Base-by-base conservation (phyloP, 2,888 invertebrate genomes). In the Caenorhabditis plicata region DNA sequence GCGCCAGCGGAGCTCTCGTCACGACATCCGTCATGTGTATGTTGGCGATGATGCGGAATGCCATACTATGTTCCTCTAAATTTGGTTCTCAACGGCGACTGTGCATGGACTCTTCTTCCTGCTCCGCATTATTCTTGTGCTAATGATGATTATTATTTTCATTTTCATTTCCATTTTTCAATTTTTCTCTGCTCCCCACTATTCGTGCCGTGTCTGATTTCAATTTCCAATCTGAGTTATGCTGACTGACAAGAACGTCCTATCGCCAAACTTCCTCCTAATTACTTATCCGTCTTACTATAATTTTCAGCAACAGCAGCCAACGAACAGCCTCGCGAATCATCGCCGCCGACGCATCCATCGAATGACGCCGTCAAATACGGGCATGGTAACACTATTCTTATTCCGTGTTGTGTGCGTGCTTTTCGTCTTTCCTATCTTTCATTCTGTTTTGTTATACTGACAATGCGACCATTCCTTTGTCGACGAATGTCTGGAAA, bases 331-430 rank as follows among this genome's bases (percentile, higher is more conserved):
- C n/a, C n/a, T n/a, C n/a, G n/a, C n/a, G n/a, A n/a, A n/a, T n/a
- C n/a, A n/a, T n/a, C n/a, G n/a, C n/a, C n/a, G n/a, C n/a, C n/a
- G n/a, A n/a, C 53, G 26, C 43, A 52, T 17, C 53, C 58, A 7
- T 44, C 53, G 4, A n/a, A n/a, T n/a, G 60, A 50, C 54, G 35
- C 39, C 31, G 60, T 50, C 46, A 54, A 53, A 27, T 58, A 58
- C 36, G 58, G 58, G 58, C 58, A 58, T 54, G 60, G 60, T 60
- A 60, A 35, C 39, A n/a, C n/a, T n/a, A n/a, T n/a, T n/a, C n/a
- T n/a, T n/a, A n/a, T n/a, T n/a, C n/a, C n/a, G n/a, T n/a, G n/a
- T n/a, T n/a, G n/a, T n/a, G n/a, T n/a, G n/a, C n/a, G n/a, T n/a
- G n/a, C n/a, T n/a, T n/a, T n/a, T n/a, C n/a, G n/a, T n/a, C n/a